Evolutionary conservation across 2,113 vertebrate species (phyloP), one percentile per base, ranked within the genome.

Genomic region (Lycaon pictus): DNA sequence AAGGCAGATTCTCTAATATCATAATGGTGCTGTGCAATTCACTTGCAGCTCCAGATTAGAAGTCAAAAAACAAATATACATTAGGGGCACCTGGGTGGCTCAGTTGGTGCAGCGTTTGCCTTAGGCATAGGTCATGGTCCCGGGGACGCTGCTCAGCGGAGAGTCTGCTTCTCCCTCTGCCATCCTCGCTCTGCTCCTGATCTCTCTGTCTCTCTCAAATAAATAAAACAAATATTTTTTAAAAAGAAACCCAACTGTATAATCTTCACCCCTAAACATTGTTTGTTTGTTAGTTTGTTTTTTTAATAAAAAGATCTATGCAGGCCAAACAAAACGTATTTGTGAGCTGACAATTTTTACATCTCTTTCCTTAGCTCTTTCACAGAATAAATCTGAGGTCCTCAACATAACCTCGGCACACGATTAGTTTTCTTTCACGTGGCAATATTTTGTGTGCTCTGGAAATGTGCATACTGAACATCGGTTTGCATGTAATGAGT

Each of bases 351-450:
- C 13, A 2, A 5, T 6, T 51, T 53, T 15, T 23, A 51, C 29
- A 11, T 9, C 32, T 10, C 6, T 29, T 35, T 29, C 13, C 32
- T 85, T 56, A 51, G 2, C 27, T 10, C 29, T 62, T 71, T 51
- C 29, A 19, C 9, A 16, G 10, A 19, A 4, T 0, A 5, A 65
- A 65, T 48, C 29, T 11, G 58, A 51, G 20, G 5, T 55, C 23
- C 1, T 62, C 7, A 7, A 4, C 48, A 5, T 23, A 27, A 3
- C 3, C 43, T 19, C n/a, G 16, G 7, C 1, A 60, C 5, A 2
- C 29, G 60, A 53, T 27, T 3, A 2, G 3, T 23, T 58, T 88
- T 37, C 82, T 20, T 15, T 13, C 48, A 7, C 6, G 1, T 27
- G 35, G 43, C 10, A 2, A 0, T 35, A 2, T 62, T 77, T 43